These are phyloP conservation scores for Helicoverpa armigera DNA, from an alignment of 1,140 invertebrate species.

Conservation along the genomic window DNA sequence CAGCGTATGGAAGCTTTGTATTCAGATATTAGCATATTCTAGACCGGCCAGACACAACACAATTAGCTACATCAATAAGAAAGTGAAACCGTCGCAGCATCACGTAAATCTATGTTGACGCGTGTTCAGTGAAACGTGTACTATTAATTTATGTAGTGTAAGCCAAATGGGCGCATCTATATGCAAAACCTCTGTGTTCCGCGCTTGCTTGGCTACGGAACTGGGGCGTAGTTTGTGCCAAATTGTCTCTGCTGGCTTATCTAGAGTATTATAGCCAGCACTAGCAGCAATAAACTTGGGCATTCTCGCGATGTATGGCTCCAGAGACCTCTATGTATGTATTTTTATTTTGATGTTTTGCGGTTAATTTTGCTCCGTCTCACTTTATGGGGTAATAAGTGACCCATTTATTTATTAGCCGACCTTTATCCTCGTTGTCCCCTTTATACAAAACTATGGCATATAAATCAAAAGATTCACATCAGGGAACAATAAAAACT, in stretches of 20 bases:
- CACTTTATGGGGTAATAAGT: slow-evolving; percentile 30
- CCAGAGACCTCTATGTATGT: slow-evolving; percentile 49
- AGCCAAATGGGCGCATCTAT: slow-evolving; percentile 84
- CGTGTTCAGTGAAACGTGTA: slow-evolving; percentile 74
- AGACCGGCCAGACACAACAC: slow-evolving; percentile 7
- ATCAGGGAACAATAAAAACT: slow-evolving; percentile 9
- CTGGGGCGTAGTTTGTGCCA: slow-evolving; percentile 82
- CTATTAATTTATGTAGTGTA: slow-evolving; percentile 83
- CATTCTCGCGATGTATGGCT: slow-evolving; percentile 76
- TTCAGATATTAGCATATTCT: slow-evolving; percentile 5
- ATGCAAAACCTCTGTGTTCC: slow-evolving; percentile 82
- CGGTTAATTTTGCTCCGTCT: slow-evolving; percentile 50
- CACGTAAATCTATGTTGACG: slow-evolving; percentile 59
- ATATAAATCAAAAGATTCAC: slow-evolving; percentile 15
- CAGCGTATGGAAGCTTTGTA: neutral
- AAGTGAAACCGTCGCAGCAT: slow-evolving; percentile 53
- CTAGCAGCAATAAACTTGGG: slow-evolving; percentile 79
- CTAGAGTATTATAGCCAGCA: slow-evolving; percentile 78
- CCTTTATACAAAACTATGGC: slow-evolving; percentile 7
- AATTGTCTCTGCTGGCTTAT: slow-evolving; percentile 85
- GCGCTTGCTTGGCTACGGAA: slow-evolving; percentile 80
- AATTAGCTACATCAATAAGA: slow-evolving; percentile 43
- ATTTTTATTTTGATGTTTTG: slow-evolving; percentile 51
- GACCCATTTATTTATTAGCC: slow-evolving; percentile 39
- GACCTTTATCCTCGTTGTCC: slow-evolving; percentile 18